These are phyloP conservation scores for Platycercus adscitus DNA, from an alignment of 2,113 vertebrate genomes.

Conservation along the genomic window DNA sequence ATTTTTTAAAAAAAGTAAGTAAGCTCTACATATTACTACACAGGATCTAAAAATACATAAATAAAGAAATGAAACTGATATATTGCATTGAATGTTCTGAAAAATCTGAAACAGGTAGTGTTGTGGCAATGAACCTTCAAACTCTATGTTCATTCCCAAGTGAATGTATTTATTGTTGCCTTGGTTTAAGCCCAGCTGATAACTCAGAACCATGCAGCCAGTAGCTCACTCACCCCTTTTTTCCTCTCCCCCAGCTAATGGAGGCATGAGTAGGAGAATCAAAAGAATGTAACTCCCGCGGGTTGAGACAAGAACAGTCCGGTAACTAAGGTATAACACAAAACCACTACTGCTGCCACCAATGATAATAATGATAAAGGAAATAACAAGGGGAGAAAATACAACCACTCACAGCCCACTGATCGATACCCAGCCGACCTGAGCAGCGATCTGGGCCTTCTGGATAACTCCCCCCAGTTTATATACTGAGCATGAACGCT, in stretches of 20 bases:
- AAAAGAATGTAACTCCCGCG: background rate
- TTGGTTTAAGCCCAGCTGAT: background rate
- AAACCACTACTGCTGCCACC: background rate
- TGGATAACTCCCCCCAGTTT: too few relatives aligned
- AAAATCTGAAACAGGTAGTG: background rate
- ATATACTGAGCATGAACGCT: too few relatives aligned
- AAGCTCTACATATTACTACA: background rate
- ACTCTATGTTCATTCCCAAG: background rate
- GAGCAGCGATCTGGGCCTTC: too few relatives aligned
- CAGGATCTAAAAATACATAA: background rate
- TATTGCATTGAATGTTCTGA: background rate
- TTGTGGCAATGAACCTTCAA: background rate
- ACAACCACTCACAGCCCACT: too few relatives aligned
- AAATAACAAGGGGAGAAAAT: too few relatives aligned
- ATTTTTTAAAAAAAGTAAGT: background rate
- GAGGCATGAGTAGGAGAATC: background rate
- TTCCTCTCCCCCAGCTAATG: background rate
- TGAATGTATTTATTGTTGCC: background rate
- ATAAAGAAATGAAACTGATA: background rate
- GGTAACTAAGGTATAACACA: background rate
- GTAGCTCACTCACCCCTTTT: background rate
- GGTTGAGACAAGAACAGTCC: background rate
- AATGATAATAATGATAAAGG: too few relatives aligned
- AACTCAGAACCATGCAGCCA: background rate
- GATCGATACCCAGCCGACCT: too few relatives aligned